Percentiles rank a stretch among this genome's conserved stretches.
phyloP scores from a whole-genome alignment of 2,888 invertebrate species.

The Hermaeophaga mercurialis region DNA sequence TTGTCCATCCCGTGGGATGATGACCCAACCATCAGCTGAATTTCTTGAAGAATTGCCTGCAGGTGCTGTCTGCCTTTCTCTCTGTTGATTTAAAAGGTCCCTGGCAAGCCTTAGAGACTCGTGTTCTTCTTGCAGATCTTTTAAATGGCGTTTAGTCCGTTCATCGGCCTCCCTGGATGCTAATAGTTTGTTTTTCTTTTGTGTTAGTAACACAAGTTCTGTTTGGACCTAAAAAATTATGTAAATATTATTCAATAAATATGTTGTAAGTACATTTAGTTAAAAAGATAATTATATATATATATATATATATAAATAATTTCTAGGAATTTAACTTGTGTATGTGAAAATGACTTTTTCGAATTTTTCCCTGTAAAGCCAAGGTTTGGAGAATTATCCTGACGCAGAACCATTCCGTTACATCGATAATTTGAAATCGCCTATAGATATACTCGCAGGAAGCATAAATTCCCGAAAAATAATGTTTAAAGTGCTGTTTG shows the following conservation, averaged over 20 bases:
- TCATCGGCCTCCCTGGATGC: constrained; percentile 65
- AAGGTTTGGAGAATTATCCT: too few relatives aligned
- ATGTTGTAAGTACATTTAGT: too few relatives aligned
- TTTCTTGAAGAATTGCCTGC: constrained; percentile 35
- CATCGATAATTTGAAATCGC: neutral
- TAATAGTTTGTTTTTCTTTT: constrained; percentile 77
- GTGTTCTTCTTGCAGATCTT: constrained; percentile 57
- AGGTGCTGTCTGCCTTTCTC: constrained; percentile 55
- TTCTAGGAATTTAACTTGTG: too few relatives aligned
- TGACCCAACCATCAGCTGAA: constrained; percentile 46
- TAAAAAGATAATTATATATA: too few relatives aligned
- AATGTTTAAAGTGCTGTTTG: neutral
- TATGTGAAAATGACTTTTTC: too few relatives aligned
- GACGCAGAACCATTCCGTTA: too few relatives aligned
- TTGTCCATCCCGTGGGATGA: constrained; percentile 45
- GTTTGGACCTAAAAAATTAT: constrained; percentile 74
- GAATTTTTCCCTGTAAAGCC: too few relatives aligned
- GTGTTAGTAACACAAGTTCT: constrained; percentile 79
- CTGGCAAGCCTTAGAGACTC: constrained; percentile 71
- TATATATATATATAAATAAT: too few relatives aligned
- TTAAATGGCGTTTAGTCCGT: constrained; percentile 46
- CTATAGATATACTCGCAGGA: neutral
- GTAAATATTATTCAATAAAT: too few relatives aligned
- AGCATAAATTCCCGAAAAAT: neutral
- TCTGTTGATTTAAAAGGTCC: constrained; percentile 68